These are phyloP conservation scores for Bubo blakistoni DNA, from an alignment of 2,113 vertebrate genomes.

Conservation along the genomic window DNA sequence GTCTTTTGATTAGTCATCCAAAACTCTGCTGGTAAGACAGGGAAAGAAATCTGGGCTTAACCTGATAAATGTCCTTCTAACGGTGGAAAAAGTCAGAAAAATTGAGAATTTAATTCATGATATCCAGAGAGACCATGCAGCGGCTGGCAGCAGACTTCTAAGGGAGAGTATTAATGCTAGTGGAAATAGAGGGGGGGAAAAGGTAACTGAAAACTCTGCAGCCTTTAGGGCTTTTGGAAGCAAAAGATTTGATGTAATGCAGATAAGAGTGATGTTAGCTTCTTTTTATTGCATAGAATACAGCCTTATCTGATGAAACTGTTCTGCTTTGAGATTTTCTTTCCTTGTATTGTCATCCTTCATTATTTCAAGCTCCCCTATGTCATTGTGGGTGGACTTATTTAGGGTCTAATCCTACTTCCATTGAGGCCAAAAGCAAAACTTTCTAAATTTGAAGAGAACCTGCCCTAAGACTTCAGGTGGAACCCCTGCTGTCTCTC, in stretches of 20 bases:
- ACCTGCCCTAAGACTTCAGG: background rate
- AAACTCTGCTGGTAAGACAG: conserved; percentile 34
- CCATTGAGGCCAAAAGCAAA: background rate
- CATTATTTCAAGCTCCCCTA: background rate
- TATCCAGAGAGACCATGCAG: background rate
- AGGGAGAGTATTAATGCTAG: background rate
- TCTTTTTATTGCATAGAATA: background rate
- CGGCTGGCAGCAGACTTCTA: background rate
- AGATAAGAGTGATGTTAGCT: background rate
- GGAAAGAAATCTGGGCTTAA: conserved; percentile 43
- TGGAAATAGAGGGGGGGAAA: background rate
- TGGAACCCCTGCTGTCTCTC: background rate
- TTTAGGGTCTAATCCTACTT: background rate
- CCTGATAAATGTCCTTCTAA: conserved; percentile 44
- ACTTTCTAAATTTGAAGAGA: background rate
- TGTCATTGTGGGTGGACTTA: background rate
- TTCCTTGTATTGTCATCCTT: background rate
- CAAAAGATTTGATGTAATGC: background rate
- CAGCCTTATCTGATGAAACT: background rate
- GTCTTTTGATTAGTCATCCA: conserved; percentile 40
- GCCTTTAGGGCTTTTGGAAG: background rate
- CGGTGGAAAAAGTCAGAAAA: background rate
- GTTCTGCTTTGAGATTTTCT: background rate
- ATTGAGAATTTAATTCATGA: background rate
- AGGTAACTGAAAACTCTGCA: background rate